Conservation (phyloP, 2,888 invertebrate genomes). For the Stramonita haemastoma region DNA sequence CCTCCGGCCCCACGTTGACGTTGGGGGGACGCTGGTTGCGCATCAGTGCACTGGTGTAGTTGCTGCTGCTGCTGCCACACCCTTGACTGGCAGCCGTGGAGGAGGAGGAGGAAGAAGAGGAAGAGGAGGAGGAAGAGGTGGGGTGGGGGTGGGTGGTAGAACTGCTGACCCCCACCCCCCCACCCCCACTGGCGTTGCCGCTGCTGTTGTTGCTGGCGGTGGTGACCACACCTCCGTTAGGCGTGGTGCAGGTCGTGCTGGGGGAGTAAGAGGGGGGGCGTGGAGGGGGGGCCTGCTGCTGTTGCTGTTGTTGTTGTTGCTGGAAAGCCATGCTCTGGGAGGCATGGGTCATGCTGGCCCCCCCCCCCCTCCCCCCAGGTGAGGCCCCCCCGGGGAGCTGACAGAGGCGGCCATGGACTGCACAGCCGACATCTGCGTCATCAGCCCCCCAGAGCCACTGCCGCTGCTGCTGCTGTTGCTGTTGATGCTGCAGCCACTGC, state of each 20-base stretch:
- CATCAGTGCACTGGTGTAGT: slow-evolving; percentile 75
- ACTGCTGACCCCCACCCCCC: not conserved
- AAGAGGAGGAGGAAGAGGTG: slow-evolving; percentile 40
- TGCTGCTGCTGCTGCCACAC: slow-evolving; percentile 46
- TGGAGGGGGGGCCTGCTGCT: slow-evolving; percentile 53
- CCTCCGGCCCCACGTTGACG: slow-evolving; percentile 81
- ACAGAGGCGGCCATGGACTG: slow-evolving; percentile 56
- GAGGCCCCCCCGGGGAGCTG: slow-evolving; percentile 27
- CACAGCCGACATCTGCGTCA: slow-evolving; percentile 66
- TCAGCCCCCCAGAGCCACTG: slow-evolving; percentile 44
- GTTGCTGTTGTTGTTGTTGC: slow-evolving; percentile 38
- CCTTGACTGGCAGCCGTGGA: not conserved
- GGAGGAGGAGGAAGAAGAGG: slow-evolving; percentile 20
- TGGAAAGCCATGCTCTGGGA: slow-evolving; percentile 42
- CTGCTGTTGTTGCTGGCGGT: slow-evolving; percentile 51
- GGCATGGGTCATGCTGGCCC: slow-evolving; percentile 39
- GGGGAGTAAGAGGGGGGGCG: slow-evolving; percentile 61
- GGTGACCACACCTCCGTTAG: slow-evolving; percentile 51
- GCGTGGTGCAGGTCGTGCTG: slow-evolving; percentile 53
- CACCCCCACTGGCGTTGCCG: not conserved
- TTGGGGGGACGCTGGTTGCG: slow-evolving; percentile 81
- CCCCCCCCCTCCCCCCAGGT: too few species aligned
- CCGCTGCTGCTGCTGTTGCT: slow-evolving; percentile 56
- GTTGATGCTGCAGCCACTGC: slow-evolving; percentile 56
- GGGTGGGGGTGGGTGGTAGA: slow-evolving; percentile 55